Evolutionary conservation across 2,888 invertebrate species (phyloP).

Genomic region (Clistopyga incitator): DNA sequence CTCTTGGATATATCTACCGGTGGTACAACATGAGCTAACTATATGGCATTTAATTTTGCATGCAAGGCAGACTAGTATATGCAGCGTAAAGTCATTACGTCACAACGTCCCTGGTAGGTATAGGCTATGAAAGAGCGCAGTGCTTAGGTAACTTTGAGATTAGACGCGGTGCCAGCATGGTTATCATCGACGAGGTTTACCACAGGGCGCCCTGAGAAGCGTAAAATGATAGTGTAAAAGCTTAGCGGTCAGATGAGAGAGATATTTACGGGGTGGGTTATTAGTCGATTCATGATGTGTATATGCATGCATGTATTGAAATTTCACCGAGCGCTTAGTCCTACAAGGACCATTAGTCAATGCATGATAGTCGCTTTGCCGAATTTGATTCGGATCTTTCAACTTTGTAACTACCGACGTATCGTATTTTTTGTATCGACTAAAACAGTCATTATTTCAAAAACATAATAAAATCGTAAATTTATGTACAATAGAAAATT

Average conservation of each 20-base stretch:
- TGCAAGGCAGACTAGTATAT: constrained; percentile 31
- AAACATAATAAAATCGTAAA: too few species aligned
- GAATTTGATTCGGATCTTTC: not conserved
- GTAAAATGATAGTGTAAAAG: constrained; percentile 19
- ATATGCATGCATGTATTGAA: too few species aligned
- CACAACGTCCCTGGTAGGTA: constrained; percentile 7
- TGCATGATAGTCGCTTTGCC: not conserved
- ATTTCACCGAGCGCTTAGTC: too few species aligned
- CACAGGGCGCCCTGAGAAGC: not conserved
- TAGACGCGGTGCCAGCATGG: constrained; percentile 11
- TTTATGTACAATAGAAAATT: too few species aligned
- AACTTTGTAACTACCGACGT: too few species aligned
- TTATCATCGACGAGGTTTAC: constrained; percentile 10
- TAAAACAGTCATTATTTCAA: too few species aligned
- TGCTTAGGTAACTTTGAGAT: constrained; percentile 28
- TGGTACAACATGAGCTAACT: constrained; percentile 30
- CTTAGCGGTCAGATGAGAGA: not conserved
- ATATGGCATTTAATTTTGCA: constrained; percentile 37
- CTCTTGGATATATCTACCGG: constrained; percentile 14
- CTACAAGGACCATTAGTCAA: too few species aligned
- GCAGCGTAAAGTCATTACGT: constrained; percentile 33
- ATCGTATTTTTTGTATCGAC: too few species aligned
- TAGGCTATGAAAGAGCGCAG: constrained; percentile 26
- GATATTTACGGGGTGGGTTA: not conserved
- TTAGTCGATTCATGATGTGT: not conserved